Conservation (phyloP, 2,797 vertebrate species). For the Sebastes hubbsi region DNA sequence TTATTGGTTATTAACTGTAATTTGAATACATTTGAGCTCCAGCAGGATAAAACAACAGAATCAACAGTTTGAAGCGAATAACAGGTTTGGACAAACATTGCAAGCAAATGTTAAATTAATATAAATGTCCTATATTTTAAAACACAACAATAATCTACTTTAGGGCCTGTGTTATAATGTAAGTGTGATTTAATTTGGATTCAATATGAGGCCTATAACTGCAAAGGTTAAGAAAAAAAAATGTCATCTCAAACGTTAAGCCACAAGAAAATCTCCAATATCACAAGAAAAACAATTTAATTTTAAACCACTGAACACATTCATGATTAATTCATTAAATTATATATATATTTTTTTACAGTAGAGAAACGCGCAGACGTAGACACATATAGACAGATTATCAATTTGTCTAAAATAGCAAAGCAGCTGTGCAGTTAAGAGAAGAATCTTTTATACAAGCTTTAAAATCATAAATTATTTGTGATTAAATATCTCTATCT, state of each 20-base stretch:
- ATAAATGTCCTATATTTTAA: not conserved
- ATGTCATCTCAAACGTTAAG: not conserved
- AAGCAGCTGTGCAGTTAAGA: not conserved
- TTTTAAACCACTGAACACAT: not conserved
- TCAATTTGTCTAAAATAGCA: not conserved
- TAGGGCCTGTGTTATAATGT: not conserved
- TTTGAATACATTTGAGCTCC: not conserved
- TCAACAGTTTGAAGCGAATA: not conserved
- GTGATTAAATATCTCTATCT: not conserved
- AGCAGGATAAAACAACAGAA: not conserved
- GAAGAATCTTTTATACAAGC: not conserved
- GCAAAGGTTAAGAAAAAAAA: not conserved
- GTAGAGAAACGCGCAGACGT: not conserved
- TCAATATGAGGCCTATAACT: slow-evolving; percentile 10
- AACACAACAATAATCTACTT: not conserved
- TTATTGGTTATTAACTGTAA: not conserved
- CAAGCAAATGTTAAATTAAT: not conserved
- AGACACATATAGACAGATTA: not conserved
- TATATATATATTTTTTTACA: not conserved
- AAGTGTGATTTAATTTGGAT: slow-evolving; percentile 8
- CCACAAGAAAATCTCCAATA: not conserved
- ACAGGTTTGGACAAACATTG: not conserved
- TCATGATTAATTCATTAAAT: not conserved
- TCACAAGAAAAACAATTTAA: not conserved
- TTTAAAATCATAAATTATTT: not conserved